Conservation (phyloP, 1,140 invertebrate genomes). For the Drosophila willistoni region DNA sequence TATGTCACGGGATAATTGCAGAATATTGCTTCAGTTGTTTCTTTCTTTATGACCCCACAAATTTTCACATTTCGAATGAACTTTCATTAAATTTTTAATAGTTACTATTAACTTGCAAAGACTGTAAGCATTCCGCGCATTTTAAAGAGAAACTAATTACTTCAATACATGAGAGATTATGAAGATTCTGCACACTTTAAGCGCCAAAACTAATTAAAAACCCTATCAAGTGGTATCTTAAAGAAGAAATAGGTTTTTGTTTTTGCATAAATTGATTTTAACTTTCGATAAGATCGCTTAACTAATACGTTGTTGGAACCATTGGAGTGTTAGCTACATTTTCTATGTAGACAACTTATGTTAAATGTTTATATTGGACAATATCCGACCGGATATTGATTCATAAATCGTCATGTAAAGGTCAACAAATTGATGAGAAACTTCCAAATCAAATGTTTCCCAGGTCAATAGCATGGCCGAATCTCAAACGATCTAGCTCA, state of each 20-base stretch:
- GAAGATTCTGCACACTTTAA: not conserved
- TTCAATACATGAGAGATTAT: not conserved
- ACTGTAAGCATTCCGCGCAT: not conserved
- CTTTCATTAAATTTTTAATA: not conserved
- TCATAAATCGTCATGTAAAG: not conserved
- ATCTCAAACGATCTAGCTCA: not conserved
- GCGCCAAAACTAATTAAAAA: no score
- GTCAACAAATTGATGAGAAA: conserved; percentile 3
- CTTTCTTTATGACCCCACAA: not conserved
- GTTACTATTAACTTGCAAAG: not conserved
- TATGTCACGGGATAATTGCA: not conserved
- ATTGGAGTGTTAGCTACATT: no score
- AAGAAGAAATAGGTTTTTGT: no score
- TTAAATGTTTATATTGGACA: not conserved
- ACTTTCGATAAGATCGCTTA: no score
- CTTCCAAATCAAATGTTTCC: not conserved
- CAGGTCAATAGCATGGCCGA: not conserved
- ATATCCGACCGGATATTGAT: not conserved
- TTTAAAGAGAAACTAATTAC: not conserved
- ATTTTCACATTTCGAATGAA: not conserved
- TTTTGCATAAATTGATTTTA: no score
- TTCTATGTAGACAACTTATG: no score
- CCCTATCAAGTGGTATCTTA: no score
- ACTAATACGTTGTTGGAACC: no score
- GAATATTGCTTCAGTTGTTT: not conserved